Evolutionary conservation across 2,888 invertebrate species (phyloP).

Genomic region (Pachliopta kotzebuea): DNA sequence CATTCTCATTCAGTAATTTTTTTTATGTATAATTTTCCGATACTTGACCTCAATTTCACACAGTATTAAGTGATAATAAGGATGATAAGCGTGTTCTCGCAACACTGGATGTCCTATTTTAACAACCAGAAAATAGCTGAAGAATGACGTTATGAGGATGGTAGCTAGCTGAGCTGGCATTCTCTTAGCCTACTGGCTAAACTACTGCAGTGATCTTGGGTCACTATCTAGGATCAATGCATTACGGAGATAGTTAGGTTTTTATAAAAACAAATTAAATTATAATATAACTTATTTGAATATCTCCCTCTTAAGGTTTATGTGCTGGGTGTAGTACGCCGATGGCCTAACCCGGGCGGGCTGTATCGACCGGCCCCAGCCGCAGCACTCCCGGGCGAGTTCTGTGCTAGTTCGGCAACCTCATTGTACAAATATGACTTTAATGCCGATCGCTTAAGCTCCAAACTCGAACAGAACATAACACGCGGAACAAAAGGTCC

Average conservation of each 20-base stretch:
- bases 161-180: too few relatives aligned
- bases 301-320: conserved; percentile 17
- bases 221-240: too few relatives aligned
- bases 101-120: too few relatives aligned
- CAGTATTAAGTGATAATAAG: too few relatives aligned
- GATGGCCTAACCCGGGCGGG: conserved; percentile 36
- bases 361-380: conserved; percentile 40
- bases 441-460: background rate
- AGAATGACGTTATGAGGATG: too few relatives aligned
- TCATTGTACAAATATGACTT: conserved; percentile 14
- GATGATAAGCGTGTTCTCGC: too few relatives aligned
- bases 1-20: too few relatives aligned
- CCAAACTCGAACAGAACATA: conserved; percentile 13
- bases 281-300: conserved; percentile 21
- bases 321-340: conserved; percentile 19
- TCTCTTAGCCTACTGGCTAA: too few relatives aligned
- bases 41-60: too few relatives aligned
- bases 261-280: background rate
- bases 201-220: too few relatives aligned
- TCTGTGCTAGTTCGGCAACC: conserved; percentile 22
- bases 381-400: conserved; percentile 30
- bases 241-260: background rate
- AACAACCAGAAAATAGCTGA: too few relatives aligned
- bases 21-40: too few relatives aligned
- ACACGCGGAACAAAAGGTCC: conserved; percentile 1